Evolutionary conservation across 2,888 invertebrate species (phyloP), one percentile per base, ranked within the genome.

Genomic region (Cancer borealis): DNA sequence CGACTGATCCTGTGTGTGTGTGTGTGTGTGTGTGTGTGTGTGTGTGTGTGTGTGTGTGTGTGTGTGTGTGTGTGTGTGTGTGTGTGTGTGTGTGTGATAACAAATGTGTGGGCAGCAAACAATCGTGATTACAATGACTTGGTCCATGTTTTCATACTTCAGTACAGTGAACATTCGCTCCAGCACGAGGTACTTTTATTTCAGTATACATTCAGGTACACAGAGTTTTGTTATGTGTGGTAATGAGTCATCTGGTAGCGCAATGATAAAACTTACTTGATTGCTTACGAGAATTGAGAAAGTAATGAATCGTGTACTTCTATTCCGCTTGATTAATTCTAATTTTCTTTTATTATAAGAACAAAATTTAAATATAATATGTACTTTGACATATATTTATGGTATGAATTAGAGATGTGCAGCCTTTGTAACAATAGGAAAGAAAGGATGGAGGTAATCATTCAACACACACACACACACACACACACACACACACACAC

Each of bases 51-150:
- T 60, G 60, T 60, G 60, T 60, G 17, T 87, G 87, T 39, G 26
- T 39, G 87, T 3, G 6, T 88, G 88, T 87, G n/a, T 87, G 87
- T 88, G 26, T 88, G 88, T 88, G 26, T 88, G 45, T 88, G 26
- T 88, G 88, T 88, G 26, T 39, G 88, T 39, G 8, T 39, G 88
- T 21, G 60, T 21, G 60, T 60, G 60, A 60, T 21, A 60, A 17
- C 60, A 60, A 60, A 21, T 21, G 17, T 4, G 21, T 21, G 17
- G 60, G 21, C 21, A 21, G 60, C 3, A 60, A 60, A 21, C 60
- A 17, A 60, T 60, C 60, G 21, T 60, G 1, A 21, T 60, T 21
- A 60, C 21, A 21, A 14, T 21, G 17, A 4, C 21, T 21, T 17
- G 1, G 21, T 60, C 60, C 60, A 5, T 60, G 60, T 60, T 60